phyloP scores from a whole-genome alignment of 1,140 invertebrate genomes.

The Macrobrachium nipponense region DNA sequence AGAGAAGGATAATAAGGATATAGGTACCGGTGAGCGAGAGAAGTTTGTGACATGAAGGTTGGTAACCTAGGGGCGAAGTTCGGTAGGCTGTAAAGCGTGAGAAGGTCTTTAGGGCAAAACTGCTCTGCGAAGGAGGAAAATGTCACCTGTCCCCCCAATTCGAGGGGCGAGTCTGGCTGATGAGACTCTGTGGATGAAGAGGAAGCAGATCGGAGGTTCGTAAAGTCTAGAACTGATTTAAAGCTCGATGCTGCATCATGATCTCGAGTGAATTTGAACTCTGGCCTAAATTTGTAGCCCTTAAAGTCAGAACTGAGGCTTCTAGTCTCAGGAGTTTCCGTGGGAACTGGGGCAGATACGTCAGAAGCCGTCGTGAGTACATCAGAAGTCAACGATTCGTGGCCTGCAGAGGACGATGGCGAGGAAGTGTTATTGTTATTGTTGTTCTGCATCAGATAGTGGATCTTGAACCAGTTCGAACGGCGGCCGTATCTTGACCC shows the following conservation, averaged over 20 bases:
- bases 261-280: conserved; percentile 29
- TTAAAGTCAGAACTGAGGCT: conserved; percentile 35
- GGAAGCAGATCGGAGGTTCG: too few relatives aligned
- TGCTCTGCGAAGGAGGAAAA: too few relatives aligned
- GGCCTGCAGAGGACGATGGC: neutral
- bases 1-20: too few relatives aligned
- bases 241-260: conserved; percentile 29
- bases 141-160: too few relatives aligned
- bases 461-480: conserved; percentile 96
- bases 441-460: conserved; percentile 88
- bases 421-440: neutral
- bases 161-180: too few relatives aligned
- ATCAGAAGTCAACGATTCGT: neutral
- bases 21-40: too few relatives aligned
- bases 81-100: too few relatives aligned
- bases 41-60: too few relatives aligned
- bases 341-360: conserved; percentile 21
- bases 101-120: too few relatives aligned
- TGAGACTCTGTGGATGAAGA: too few relatives aligned
- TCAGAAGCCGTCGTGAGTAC: neutral
- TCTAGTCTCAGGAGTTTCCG: conserved; percentile 40
- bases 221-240: too few relatives aligned
- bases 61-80: too few relatives aligned
- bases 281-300: conserved; percentile 72
- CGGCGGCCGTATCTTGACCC: conserved; percentile 88